Percentiles rank a stretch among this genome's conserved stretches.
Conservation (phyloP, 2,113 vertebrate genomes). For the Ascaphus truei region DNA sequence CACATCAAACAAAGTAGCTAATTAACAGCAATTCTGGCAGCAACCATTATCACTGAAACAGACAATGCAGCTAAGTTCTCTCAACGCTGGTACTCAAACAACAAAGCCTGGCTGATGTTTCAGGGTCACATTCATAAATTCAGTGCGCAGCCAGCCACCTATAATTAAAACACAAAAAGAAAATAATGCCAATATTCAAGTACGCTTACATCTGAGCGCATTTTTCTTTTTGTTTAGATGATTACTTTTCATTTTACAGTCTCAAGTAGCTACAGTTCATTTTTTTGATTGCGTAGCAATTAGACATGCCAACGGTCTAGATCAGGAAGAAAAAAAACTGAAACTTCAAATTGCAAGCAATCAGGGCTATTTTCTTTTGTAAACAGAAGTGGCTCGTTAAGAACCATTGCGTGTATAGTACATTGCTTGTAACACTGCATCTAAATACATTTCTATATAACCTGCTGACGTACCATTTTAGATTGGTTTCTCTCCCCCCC, state of each 20-base stretch:
- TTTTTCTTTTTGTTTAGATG: constrained; percentile 57
- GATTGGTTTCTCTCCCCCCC: too few relatives aligned
- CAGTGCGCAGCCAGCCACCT: constrained; percentile 64
- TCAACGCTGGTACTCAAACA: constrained; percentile 50
- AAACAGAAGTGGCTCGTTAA: constrained; percentile 60
- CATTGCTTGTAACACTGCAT: constrained; percentile 6
- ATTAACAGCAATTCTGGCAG: constrained; percentile 65
- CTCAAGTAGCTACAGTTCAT: constrained; percentile 69
- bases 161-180: constrained; percentile 68
- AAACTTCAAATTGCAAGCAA: constrained; percentile 62
- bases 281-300: constrained; percentile 76
- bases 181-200: constrained; percentile 62
- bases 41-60: constrained; percentile 64
- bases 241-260: constrained; percentile 66
- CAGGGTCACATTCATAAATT: constrained; percentile 68
- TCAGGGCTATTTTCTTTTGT: constrained; percentile 63
- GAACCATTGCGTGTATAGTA: constrained; percentile 60
- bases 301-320: constrained; percentile 66
- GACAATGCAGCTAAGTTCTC: constrained; percentile 60
- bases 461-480: too few relatives aligned
- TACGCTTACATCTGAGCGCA: constrained; percentile 42
- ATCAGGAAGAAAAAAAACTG: constrained; percentile 51
- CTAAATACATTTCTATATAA: not conserved
- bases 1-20: constrained; percentile 68
- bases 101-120: constrained; percentile 58